phyloP scores from a whole-genome alignment of 2,888 invertebrate genomes.

The Anticlea derivata region DNA sequence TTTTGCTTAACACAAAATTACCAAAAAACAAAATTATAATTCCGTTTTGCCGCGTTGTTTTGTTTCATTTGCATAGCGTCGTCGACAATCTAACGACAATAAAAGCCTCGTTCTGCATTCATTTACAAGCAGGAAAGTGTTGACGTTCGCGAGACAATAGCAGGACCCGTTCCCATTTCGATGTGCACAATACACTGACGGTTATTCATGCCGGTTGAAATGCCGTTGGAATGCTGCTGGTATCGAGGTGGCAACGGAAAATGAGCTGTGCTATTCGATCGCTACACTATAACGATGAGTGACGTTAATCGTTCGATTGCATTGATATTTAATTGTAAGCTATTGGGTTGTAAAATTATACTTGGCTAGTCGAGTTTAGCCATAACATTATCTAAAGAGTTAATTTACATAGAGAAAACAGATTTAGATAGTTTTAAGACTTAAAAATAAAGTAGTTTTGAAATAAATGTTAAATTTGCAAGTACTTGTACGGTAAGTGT shows the following conservation, averaged over 20 bases:
- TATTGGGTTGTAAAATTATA: not conserved
- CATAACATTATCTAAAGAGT: no score
- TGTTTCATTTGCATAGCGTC: constrained; percentile 51
- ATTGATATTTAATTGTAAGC: constrained; percentile 48
- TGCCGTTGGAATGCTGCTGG: constrained; percentile 26
- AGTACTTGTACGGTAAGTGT: no score
- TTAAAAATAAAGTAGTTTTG: no score
- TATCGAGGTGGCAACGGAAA: constrained; percentile 47
- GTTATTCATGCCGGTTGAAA: constrained; percentile 44
- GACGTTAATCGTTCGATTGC: constrained; percentile 41
- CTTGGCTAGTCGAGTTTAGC: no score
- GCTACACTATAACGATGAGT: constrained; percentile 33
- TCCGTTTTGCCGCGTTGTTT: constrained; percentile 44
- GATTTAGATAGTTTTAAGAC: no score
- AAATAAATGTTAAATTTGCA: no score
- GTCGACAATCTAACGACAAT: constrained; percentile 56
- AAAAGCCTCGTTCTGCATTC: constrained; percentile 54
- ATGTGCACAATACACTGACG: constrained; percentile 55
- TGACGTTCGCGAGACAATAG: constrained; percentile 59
- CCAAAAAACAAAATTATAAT: constrained; percentile 44
- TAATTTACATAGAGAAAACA: no score
- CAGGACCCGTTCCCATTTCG: constrained; percentile 55
- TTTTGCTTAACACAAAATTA: constrained; percentile 35
- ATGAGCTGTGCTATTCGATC: constrained; percentile 45
- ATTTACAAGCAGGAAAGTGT: constrained; percentile 61